Evolutionary conservation across 2,888 invertebrate species (phyloP).

Genomic region (Caenorhabditis sinica): DNA sequence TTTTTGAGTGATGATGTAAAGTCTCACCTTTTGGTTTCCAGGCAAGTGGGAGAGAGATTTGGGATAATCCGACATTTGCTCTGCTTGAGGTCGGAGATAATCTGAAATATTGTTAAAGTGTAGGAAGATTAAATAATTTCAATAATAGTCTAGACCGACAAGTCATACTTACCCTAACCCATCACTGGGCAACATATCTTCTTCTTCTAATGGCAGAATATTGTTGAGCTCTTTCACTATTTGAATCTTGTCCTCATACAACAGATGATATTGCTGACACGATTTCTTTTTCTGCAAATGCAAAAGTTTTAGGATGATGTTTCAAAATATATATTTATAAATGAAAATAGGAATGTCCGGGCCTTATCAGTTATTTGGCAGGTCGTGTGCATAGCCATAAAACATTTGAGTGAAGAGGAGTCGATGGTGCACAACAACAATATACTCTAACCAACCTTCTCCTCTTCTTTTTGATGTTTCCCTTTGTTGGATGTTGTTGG

Average conservation of each 20-base stretch:
- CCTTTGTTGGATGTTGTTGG: neutral
- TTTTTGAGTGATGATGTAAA: neutral
- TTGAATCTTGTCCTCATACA: constrained; percentile 67
- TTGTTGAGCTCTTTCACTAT: constrained; percentile 69
- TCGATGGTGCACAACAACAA: constrained; percentile 36
- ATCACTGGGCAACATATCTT: constrained; percentile 57
- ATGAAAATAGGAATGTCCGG: constrained; percentile 18
- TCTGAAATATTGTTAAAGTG: constrained; percentile 30
- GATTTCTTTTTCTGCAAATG: constrained; percentile 64
- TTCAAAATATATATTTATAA: constrained; percentile 24
- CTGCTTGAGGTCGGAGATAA: constrained; percentile 65
- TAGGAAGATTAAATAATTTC: too few species aligned
- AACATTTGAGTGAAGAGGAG: neutral
- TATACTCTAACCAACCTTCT: constrained; percentile 40
- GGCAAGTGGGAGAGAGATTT: constrained; percentile 73
- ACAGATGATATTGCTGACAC: constrained; percentile 63
- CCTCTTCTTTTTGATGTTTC: constrained; percentile 15
- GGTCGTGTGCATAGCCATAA: constrained; percentile 43
- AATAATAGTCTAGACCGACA: too few species aligned
- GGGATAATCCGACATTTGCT: constrained; percentile 73
- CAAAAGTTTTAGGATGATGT: constrained; percentile 19
- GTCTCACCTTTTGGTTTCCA: constrained; percentile 71
- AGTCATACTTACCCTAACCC: constrained; percentile 53
- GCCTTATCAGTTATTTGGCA: constrained; percentile 40
- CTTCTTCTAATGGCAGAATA: constrained; percentile 57